Evolutionary conservation across 2,113 vertebrate species (phyloP), one percentile per base, ranked within the genome.

Genomic region (Strix uralensis): DNA sequence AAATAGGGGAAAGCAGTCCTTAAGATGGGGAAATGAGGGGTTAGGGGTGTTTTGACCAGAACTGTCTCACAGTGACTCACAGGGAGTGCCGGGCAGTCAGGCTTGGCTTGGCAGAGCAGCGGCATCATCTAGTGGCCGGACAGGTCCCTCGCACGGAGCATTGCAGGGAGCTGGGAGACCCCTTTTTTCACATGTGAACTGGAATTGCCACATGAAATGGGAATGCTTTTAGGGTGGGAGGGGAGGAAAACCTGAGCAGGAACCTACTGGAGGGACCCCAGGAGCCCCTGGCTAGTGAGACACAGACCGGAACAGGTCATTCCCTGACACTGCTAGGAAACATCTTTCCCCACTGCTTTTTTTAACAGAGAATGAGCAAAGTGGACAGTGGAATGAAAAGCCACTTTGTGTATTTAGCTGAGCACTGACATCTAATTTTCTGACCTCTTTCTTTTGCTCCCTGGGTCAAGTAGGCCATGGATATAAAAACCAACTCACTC

Each of bases 121-220:
- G 75, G 80, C 94, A 85, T 38, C 96, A 92, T 92, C 97, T 95
- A 71, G 75, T 51, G 97, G 96, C 13, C 91, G 61, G 21, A 32
- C 16, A 2, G 20, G 22, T n/a, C 74, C 38, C 49, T 72, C 36
- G 30, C 85, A 73, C 7, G 11, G 34, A 5, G 25, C 7, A 0
- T 3, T 12, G 21, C 47, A 4, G 16, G 12, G 44, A 63, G n/a
- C 23, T 9, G 9, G 15, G 15, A 32, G 22, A 21, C n/a, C 9
- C 38, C 49, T 67, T 30, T 32, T 26, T 34, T 36, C 72, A 29
- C 5, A 5, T 3, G 0, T 10, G 29, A 69, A 2, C 11, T 18
- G n/a, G 22, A 80, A 44, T 22, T 38, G 25, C n/a, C 55, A 29
- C 14, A 30, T 36, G 11, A 82, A 65, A 49, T 3, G 44, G 40